phyloP scores from a whole-genome alignment of 2,113 vertebrate species.

The Dryoscopus gambensis region DNA sequence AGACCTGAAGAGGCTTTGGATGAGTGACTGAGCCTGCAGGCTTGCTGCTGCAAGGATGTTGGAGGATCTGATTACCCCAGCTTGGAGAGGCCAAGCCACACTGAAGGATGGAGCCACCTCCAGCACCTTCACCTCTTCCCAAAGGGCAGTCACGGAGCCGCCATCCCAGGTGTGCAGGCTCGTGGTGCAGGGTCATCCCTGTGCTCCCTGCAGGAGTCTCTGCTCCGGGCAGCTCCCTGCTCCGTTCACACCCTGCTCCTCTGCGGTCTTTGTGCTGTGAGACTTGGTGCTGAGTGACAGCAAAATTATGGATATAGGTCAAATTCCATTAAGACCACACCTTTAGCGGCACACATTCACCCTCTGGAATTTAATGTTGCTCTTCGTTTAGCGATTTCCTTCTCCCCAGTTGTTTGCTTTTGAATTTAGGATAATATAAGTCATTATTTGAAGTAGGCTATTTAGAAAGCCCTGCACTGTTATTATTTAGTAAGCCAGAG shows the following conservation, averaged over 20 bases:
- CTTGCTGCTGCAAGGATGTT: not conserved
- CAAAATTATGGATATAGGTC: slow-evolving; percentile 52
- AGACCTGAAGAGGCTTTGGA: not conserved
- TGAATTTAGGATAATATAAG: slow-evolving; percentile 66
- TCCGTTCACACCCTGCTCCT: not conserved
- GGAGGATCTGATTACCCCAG: not conserved
- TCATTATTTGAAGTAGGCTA: slow-evolving; percentile 66
- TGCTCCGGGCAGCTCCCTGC: not conserved
- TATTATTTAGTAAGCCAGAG: slow-evolving; percentile 67
- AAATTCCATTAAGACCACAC: slow-evolving; percentile 50
- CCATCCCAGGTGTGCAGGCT: not conserved
- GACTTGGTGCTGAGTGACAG: not conserved
- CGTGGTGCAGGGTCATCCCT: fast-evolving
- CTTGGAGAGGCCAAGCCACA: not conserved
- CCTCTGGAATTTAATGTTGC: slow-evolving; percentile 60
- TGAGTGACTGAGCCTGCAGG: not conserved
- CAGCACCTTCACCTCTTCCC: not conserved
- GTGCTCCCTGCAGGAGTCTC: not conserved
- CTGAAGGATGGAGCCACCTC: not conserved
- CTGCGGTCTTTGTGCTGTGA: not conserved
- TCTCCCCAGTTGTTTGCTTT: slow-evolving; percentile 63
- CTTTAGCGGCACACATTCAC: slow-evolving; percentile 33
- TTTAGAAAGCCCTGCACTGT: slow-evolving; percentile 61
- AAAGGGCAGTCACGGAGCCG: not conserved
- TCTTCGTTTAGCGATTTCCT: slow-evolving; percentile 51